Base-by-base conservation (phyloP, 2,888 invertebrate genomes). In the Achlya flavicornis region DNA sequence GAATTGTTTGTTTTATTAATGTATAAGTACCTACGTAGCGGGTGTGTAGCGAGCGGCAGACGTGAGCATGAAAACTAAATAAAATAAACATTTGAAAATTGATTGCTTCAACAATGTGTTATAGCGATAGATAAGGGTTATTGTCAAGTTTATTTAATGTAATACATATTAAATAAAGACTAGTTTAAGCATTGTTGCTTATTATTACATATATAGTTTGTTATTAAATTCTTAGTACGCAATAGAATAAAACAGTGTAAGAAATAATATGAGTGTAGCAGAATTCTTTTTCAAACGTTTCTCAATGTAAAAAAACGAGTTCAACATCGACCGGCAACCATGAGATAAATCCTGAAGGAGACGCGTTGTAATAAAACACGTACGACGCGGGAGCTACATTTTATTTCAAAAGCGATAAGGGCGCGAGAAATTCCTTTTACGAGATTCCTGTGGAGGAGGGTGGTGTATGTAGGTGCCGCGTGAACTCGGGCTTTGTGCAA, bases 361-460 rank as follows among this genome's bases (percentile, higher is more conserved):
- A 89, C 87, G 84, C 83, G 80, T 81, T 82, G 89, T 92, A 93
- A 93, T 93, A 92, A 92, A 93, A 92, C 92, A 92, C 92, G 92
- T 91, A 89, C 90, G 88, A 86, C 79, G 88, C 84, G 84, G 79
- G 85, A 88, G 90, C 88, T 91, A 91, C 92, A 91, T 93, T 92
- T 93, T 93, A 93, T 93, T 93, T 92, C 90, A 86, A 89, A 91
- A 89, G 92, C 91, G 92, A 93, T 93, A 93, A 92, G 92, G 89
- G 90, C 88, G 87, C 88, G 87, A 90, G 91, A 91, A 91, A 92
- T 91, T 92, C 89, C 89, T 90, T 93, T 92, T 91, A 92, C 92
- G 90, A 89, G 89, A 88, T 89, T 87, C 89, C 85, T 86, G 86
- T 76, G 85, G 87, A 84, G 83, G 77, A 67, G 79, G 79, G 81